Evolutionary conservation across 1,140 invertebrate genomes (phyloP), one percentile per base, ranked within the genome.

Genomic region (Trachymyrmex cornetzi): DNA sequence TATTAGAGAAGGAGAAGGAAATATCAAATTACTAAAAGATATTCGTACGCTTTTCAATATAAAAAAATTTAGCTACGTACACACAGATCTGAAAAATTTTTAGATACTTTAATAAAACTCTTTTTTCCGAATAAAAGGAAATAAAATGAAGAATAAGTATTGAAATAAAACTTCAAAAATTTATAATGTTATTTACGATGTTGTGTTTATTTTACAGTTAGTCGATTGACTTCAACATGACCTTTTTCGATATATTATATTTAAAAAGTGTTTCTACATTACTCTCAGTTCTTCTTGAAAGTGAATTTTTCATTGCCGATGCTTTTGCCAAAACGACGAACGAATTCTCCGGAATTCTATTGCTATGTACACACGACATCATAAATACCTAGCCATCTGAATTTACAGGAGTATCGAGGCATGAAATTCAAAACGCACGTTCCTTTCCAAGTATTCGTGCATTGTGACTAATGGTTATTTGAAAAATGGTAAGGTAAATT

Each of bases 261-360:
- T 71, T 50, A 71, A 16, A 71, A 44, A 44, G 2, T 44, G 38
- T 44, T 11, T 44, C 11, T 9, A 57, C 22, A 22, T 30, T 57
- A 14, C 22, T 22, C 48, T 22, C 30, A 38, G 7, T 38, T 27
- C 0, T 55, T 44, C 5, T 44, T 48, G 59, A 16, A n/a, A 63
- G 38, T 22, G 24, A 30, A 79, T 30, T 48, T 30, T 38, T 55
- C 50, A 24, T 55, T 22, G 14, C 34, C 22, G 4, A 1, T 77
- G 24, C 48, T 80, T 81, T 55, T 30, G 48, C 14, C 7, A 14
- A 19, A 66, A 63, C n/a, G 14, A 53, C 44, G 24, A 22, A 2
- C 27, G 14, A 19, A 55, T 69, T 71, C 30, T 27, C 9, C n/a
- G 64, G 30, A 55, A 81, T 71, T 55, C 64, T 34, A 27, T 79